These are phyloP conservation scores for Tragelaphus eurycerus DNA, from an alignment of 2,797 vertebrate genomes.

Conservation along the genomic window DNA sequence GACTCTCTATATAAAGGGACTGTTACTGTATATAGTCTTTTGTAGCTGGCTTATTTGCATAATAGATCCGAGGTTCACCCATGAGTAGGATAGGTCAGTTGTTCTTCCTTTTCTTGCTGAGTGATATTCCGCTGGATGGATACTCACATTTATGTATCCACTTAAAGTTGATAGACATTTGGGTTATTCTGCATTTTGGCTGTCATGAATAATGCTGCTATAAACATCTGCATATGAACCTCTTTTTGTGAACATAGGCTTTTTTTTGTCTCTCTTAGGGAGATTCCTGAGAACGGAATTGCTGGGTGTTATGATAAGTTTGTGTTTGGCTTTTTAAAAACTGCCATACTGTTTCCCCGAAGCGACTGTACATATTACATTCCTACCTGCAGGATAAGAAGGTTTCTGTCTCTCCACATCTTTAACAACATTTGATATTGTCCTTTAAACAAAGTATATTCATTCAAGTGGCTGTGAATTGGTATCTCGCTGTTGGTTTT, in stretches of 20 bases:
- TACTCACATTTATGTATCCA: too few relatives aligned
- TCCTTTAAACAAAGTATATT: neutral
- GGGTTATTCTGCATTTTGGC: neutral
- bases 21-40: neutral
- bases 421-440: neutral
- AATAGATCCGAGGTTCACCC: neutral
- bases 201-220: neutral
- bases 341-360: neutral
- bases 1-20: neutral
- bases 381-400: neutral
- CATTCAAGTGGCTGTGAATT: neutral
- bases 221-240: neutral
- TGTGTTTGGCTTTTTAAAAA: neutral
- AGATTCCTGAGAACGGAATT: neutral
- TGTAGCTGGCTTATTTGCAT: neutral
- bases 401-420: neutral
- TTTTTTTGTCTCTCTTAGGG: neutral
- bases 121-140: neutral
- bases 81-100: rapidly evolving
- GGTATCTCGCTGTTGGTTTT: neutral
- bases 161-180: neutral
- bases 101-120: neutral
- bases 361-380: neutral
- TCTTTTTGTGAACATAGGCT: neutral
- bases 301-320: neutral